Conservation (phyloP, 2,113 vertebrate genomes). For the Brevimyrus niger region DNA sequence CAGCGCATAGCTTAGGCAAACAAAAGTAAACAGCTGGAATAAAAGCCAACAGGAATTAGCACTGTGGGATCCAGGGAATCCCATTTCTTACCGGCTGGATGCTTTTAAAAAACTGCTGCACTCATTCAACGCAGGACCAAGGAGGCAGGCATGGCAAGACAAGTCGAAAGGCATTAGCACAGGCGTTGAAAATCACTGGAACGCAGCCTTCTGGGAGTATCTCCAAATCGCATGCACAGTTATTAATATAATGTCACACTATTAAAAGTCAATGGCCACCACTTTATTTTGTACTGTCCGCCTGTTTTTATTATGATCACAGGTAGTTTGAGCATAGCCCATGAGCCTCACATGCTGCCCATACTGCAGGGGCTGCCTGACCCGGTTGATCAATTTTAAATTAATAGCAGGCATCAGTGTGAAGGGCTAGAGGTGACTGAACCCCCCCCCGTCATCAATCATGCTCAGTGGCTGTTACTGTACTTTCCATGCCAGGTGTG, state of each 20-base stretch:
- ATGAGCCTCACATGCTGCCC: neutral
- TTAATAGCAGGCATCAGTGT: neutral
- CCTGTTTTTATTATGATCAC: neutral
- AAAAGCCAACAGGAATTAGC: neutral
- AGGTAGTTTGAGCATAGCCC: neutral
- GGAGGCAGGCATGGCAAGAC: conserved; percentile 44
- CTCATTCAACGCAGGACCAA: conserved; percentile 54
- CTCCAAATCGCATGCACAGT: conserved; percentile 12
- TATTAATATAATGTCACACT: conserved; percentile 22
- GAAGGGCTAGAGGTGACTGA: neutral
- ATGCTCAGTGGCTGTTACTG: neutral
- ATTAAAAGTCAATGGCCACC: neutral
- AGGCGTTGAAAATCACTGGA: conserved; percentile 9
- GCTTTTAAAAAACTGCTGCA: conserved; percentile 63
- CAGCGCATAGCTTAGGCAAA: neutral
- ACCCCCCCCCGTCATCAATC: neutral
- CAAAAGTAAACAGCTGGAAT: neutral
- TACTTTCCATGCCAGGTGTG: neutral
- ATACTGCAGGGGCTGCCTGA: neutral
- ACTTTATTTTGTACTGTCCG: neutral
- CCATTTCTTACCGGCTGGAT: conserved; percentile 53
- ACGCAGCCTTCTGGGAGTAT: neutral
- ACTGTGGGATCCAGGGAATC: neutral
- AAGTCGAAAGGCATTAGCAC: conserved; percentile 56
- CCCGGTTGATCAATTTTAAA: neutral